Evolutionary conservation across 2,113 vertebrate species (phyloP), one percentile per base, ranked within the genome.

Genomic region (Neoarius graeffei): DNA sequence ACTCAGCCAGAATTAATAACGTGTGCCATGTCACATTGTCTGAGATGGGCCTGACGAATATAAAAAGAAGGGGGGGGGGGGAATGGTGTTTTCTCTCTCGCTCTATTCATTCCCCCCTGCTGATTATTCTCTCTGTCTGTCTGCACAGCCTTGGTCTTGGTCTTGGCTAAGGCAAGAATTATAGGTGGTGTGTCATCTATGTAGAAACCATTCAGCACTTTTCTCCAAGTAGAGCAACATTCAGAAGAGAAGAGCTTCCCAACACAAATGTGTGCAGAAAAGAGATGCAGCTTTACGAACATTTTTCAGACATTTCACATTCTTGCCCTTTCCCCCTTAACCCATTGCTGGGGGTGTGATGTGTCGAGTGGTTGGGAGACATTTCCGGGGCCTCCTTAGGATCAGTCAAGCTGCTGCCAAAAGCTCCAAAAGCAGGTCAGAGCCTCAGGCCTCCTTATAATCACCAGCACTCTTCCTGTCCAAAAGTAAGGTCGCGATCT

Each of bases 11-110:
- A 97, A 97, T 96, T 96, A 97, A 97, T 95, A 96, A 93, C 95
- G 95, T 97, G 96, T 97, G 96, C 96, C 96, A 95, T 95, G 96
- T 96, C 96, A 95, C 95, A 96, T 96, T 96, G 96, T 98, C 95
- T 95, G 94, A 94, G 92, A 93, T 89, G 91, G 94, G 91, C 62
- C 93, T 91, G 95, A 93, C 91, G 92, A 94, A 93, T 82, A 83
- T 48, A 86, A 86, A 85, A 84, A n/a, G 50, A 64, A 35, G 4
- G n/a, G 14, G 19, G 25, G 14, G 64, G 86, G 25, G 20, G 67
- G 86, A 85, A 85, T 71, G 84, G 88, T 73, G 23, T 59, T 7
- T 35, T 5, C 76, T 62, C 56, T 13, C 15, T 15, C 42, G 42
- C 42, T 42, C 57, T 11, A 14, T 62, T 57, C 17, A 79, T 17